Evolutionary conservation across 2,888 invertebrate species (phyloP), one percentile per base, ranked within the genome.

Genomic region (Ophion obscuratus): DNA sequence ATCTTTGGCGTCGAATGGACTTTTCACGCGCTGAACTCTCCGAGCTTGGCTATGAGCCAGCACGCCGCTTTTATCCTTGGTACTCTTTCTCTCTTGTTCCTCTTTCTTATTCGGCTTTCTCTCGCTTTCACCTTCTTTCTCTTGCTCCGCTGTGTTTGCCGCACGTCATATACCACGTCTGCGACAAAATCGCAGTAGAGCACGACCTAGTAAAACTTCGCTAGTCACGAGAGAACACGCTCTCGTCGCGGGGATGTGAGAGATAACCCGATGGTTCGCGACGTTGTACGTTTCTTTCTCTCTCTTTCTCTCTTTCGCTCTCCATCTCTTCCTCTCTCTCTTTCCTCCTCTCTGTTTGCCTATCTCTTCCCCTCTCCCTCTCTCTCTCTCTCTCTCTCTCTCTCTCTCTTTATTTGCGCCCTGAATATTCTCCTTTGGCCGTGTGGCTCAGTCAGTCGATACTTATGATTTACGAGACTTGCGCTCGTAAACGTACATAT

Each of bases 1-100:
- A 85, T 83, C 83, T 88, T 87, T 84, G 86, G 78, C 85, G 73
- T 82, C 81, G 76, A 83, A 84, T 88, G 70, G 47, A 81, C 84
- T 86, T 87, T 87, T 86, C 85, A 76, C 88, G 87, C 87, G 85
- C 76, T 81, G 67, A 36, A 40, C 70, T 78, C 78, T 74, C 20
- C 44, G 57, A n/a, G 53, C n/a, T 85, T 85, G 84, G 84, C 84
- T 7, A 11, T 14, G 68, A 74, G 84, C 84, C 84, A 85, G 81
- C 75, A 87, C 70, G 83, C 77, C 85, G 84, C 85, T 87, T 87
- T 75, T 84, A 84, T 70, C 76, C 74, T 47, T 68, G 71, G 77
- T 83, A 62, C 66, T 77, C 68, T 44, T 44, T 36, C 11, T 36
- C 76, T 77, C 24, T 57, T 57, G 36, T 31, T 57, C 47, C 6